A percentile compares a stretch with the other conserved stretches of the same genome.
These are phyloP conservation scores for Amphiprion clarkii DNA, from an alignment of 2,797 vertebrate genomes.

Conservation along the genomic window DNA sequence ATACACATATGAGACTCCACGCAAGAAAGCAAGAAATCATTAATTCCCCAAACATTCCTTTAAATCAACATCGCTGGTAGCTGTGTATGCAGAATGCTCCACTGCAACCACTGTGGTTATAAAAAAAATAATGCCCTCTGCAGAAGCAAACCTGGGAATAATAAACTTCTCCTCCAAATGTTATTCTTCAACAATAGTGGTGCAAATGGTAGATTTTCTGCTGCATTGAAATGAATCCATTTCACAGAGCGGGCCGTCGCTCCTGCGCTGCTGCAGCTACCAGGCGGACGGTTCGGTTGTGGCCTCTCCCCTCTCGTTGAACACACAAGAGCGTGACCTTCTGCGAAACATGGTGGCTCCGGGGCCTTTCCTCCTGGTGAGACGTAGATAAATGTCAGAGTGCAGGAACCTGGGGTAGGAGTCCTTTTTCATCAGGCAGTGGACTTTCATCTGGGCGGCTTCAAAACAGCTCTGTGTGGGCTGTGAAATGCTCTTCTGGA, in stretches of 20 bases:
- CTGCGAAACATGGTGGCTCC: conserved; percentile 86
- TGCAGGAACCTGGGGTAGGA: conserved; percentile 93
- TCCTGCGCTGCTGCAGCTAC: conserved; percentile 61
- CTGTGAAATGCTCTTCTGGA: conserved; percentile 81
- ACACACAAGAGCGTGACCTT: conserved; percentile 93
- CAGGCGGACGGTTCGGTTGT: conserved; percentile 81
- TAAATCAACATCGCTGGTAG: neutral
- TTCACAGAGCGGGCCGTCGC: conserved; percentile 7
- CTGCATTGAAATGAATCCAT: conserved; percentile 5
- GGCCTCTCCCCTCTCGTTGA: conserved; percentile 88
- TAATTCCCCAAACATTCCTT: conserved; percentile 29
- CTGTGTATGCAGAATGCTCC: conserved; percentile 8
- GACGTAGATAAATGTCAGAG: conserved; percentile 89
- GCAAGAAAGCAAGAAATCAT: conserved; percentile 7
- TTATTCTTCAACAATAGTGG: conserved; percentile 19
- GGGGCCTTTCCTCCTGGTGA: conserved; percentile 83
- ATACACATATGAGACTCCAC: neutral
- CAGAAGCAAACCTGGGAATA: conserved; percentile 46
- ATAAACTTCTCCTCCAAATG: conserved; percentile 18
- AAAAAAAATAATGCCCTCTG: conserved; percentile 34
- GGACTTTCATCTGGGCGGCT: conserved; percentile 89
- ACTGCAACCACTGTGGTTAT: conserved; percentile 17
- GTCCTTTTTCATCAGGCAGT: conserved; percentile 96
- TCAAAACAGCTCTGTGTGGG: conserved; percentile 89
- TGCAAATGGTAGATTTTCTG: conserved; percentile 29